Base-by-base conservation (phyloP, 92 coral and sea anemone species). In the Epizoanthus fatuus region DNA sequence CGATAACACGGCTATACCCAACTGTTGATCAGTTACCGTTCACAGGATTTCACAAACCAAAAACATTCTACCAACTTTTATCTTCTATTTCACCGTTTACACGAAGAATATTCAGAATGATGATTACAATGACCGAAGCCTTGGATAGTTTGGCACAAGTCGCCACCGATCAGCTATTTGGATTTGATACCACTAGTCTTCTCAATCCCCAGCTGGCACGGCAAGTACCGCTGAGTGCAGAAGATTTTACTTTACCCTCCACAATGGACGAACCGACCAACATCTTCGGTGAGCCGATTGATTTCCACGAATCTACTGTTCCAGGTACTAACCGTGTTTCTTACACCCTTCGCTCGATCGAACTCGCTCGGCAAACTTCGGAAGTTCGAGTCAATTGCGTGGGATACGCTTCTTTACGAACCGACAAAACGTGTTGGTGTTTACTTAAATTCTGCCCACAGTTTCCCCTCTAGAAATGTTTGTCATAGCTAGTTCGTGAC, bases 21-120 rank as follows among this genome's bases (percentile, higher is more conserved):
- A 95, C 99, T 97, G 99, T 97, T 95, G 99, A 97, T 95, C 99
- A 97, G 99, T 96, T 96, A 92, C 80, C 78, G 80, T 91, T 86
- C 84, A 83, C 66, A 90, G 90, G 84, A 81, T 66, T 73, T 54
- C 39, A 35, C 51, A 80, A 32, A 25, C 53, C 40, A 54, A 65
- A 64, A 19, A 38, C 72, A 63, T 79, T 20, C 68, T 56, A 74
- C 74, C 59, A 63, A 63, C 42, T 68, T 76, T 87, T 51, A n/a
- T 25, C 78, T 32, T 63, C 62, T 70, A 87, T 69, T 63, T 73
- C 75, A 72, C 45, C 85, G 66, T 86, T 72, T 87, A 77, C 85
- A 68, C 63, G 81, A 57, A 65, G 38, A 63, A 35, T 32, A 68
- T 74, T 72, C 69, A 74, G 79, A 69, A 97, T 88, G 92, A 95